phyloP scores from a whole-genome alignment of 1,140 invertebrate species.

The Mya arenaria region DNA sequence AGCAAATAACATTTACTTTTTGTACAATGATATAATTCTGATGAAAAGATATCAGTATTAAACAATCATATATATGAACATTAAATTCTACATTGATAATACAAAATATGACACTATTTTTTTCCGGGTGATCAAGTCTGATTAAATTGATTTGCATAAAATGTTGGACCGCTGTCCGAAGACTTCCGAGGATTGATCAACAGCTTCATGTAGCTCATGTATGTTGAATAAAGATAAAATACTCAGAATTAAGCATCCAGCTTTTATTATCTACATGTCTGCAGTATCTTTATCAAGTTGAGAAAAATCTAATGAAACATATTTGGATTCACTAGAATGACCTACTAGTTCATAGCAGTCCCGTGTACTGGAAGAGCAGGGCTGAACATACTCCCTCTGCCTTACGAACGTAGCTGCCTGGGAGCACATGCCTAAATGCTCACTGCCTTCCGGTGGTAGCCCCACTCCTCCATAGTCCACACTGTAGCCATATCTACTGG shows the following conservation, averaged over 20 bases:
- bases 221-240: not conserved
- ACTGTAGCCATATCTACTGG: conserved; percentile 64
- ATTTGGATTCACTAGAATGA: not conserved
- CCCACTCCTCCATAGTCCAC: conserved; percentile 75
- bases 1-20: too few species aligned
- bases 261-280: not conserved
- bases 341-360: conserved; percentile 30
- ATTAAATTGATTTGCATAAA: too few species aligned
- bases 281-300: too few species aligned
- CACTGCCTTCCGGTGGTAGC: conserved; percentile 60
- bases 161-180: too few species aligned
- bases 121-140: too few species aligned
- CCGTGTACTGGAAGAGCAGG: not conserved
- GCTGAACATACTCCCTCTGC: not conserved
- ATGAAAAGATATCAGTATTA: too few species aligned
- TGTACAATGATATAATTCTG: too few species aligned
- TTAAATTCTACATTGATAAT: too few species aligned
- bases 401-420: conserved; percentile 73
- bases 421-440: conserved; percentile 72
- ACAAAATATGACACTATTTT: too few species aligned
- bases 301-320: not conserved
- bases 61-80: too few species aligned
- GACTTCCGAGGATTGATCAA: too few species aligned
- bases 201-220: not conserved
- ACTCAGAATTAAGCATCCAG: not conserved